A percentile compares a stretch with the other conserved stretches of the same genome.
These are phyloP conservation scores for Acinonyx jubatus DNA, from an alignment of 2,113 vertebrate genomes.

Conservation along the genomic window DNA sequence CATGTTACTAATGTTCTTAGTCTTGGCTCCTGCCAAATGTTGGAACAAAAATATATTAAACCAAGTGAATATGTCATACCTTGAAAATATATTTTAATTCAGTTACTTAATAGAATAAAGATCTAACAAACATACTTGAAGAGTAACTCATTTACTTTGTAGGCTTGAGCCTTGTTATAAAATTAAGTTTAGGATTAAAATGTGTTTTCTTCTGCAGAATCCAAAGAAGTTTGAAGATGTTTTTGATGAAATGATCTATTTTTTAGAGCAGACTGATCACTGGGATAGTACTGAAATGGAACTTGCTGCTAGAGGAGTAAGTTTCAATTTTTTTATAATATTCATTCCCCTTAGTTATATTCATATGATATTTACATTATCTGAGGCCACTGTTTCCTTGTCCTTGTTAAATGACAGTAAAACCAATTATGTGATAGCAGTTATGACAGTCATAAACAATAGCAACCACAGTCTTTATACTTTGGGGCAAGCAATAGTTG, in stretches of 20 bases:
- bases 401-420: conserved; percentile 3
- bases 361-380: not conserved
- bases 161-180: not conserved
- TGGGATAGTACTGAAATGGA: conserved; percentile 95
- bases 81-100: conserved; percentile 21
- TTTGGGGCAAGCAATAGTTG: not conserved
- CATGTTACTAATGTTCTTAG: not conserved
- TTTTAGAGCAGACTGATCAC: conserved; percentile 94
- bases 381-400: not conserved
- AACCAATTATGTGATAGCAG: not conserved
- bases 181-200: conserved; percentile 47
- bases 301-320: conserved; percentile 94
- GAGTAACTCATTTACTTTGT: conserved; percentile 3
- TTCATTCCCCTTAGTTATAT: conserved; percentile 40
- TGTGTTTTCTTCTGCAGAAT: conserved; percentile 86
- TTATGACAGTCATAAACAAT: not conserved
- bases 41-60: not conserved
- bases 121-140: not conserved
- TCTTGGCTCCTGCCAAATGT: not conserved
- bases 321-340: conserved; percentile 66
- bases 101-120: conserved; percentile 1
- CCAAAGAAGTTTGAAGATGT: conserved; percentile 97
- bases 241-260: conserved; percentile 96
- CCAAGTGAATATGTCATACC: not conserved
- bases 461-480: not conserved